Conservation (phyloP, 2,797 vertebrate genomes). For the Pangasius djambal region DNA sequence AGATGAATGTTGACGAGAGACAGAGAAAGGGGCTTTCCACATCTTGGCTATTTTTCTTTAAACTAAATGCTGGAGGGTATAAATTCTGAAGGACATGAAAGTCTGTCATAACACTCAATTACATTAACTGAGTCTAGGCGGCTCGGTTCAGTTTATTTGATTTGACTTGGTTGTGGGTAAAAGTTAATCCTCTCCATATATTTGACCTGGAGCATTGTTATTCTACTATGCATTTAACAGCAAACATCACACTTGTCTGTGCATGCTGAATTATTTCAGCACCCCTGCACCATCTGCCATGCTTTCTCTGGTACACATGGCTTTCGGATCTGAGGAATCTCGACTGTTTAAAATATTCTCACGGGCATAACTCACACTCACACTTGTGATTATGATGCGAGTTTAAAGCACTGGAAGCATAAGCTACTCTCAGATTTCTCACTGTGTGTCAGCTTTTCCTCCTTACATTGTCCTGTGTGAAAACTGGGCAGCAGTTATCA, state of each 20-base stretch:
- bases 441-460: constrained; percentile 3
- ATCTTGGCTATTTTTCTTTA: constrained; percentile 25
- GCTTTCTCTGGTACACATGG: background rate
- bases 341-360: constrained; percentile 15
- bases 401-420: constrained; percentile 45
- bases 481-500: constrained; percentile 22
- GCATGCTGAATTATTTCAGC: constrained; percentile 27
- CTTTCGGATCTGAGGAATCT: constrained; percentile 6
- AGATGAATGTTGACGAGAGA: constrained; percentile 6
- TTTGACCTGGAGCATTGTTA: constrained; percentile 52
- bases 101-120: constrained; percentile 53
- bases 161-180: constrained; percentile 44
- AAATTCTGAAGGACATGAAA: constrained; percentile 42
- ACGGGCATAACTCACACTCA: constrained; percentile 22
- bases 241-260: constrained; percentile 40
- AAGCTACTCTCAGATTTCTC: constrained; percentile 24
- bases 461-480: constrained; percentile 19
- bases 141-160: constrained; percentile 45
- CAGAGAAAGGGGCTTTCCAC: constrained; percentile 8
- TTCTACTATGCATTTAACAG: constrained; percentile 50
- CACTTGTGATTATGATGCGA: constrained; percentile 16
- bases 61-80: constrained; percentile 39
- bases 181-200: constrained; percentile 53
- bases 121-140: constrained; percentile 30
- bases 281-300: constrained; percentile 6